Evolutionary conservation across 2,113 vertebrate species (phyloP).

Genomic region (Sisor rabdophorus): DNA sequence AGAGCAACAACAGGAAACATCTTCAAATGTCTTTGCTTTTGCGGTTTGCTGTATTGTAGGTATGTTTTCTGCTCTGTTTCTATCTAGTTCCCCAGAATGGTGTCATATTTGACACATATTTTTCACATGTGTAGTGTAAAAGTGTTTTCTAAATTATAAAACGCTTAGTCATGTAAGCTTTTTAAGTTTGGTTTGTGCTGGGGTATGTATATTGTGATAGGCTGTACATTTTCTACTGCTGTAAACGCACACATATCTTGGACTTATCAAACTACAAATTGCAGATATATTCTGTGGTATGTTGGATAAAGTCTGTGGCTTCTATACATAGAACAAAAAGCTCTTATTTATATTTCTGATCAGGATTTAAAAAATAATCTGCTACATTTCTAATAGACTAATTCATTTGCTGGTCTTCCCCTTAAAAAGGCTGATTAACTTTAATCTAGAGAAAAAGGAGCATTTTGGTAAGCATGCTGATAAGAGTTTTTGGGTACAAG

Average conservation of each 20-base stretch:
- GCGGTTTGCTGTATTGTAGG: constrained; percentile 21
- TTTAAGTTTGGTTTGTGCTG: neutral
- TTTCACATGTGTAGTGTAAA: neutral
- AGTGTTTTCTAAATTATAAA: neutral
- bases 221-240: neutral
- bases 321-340: neutral
- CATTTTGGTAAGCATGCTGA: too few species aligned
- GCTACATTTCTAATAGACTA: neutral
- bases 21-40: neutral
- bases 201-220: neutral
- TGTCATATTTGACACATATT: neutral
- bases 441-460: too few species aligned
- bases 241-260: neutral
- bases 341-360: neutral
- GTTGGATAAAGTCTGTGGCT: neutral
- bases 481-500: neutral
- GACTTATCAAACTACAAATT: neutral
- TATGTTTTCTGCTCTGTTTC: constrained; percentile 33
- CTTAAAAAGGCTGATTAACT: neutral
- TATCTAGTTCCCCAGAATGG: neutral
- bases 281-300: neutral
- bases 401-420: neutral
- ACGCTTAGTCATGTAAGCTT: constrained; percentile 28
- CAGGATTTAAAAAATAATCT: neutral
- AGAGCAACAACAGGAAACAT: constrained; percentile 11